phyloP scores from a whole-genome alignment of 2,888 invertebrate genomes.

The Melieria omissa region DNA sequence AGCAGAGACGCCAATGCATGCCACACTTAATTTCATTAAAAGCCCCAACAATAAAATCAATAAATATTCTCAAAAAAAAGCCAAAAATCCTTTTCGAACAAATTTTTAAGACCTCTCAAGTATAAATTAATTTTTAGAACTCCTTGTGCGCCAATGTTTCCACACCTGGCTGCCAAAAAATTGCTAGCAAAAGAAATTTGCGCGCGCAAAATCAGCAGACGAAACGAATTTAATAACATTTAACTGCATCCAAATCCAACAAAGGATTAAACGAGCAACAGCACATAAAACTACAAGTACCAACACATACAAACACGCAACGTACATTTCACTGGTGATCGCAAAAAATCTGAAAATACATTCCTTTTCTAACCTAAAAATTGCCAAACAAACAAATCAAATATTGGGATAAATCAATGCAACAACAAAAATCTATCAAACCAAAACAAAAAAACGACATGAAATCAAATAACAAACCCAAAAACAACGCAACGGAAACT shows the following conservation, averaged over 20 bases:
- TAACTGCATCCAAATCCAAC: not conserved
- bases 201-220: not conserved
- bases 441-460: not conserved
- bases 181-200: not conserved
- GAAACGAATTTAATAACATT: slow-evolving; percentile 5
- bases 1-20: too few relatives aligned
- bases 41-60: too few relatives aligned
- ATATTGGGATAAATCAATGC: not conserved
- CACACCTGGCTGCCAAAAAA: not conserved
- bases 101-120: too few relatives aligned
- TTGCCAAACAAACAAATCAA: not conserved
- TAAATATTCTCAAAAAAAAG: too few relatives aligned
- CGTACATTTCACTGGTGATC: not conserved
- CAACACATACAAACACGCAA: too few relatives aligned
- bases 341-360: slow-evolving; percentile 41
- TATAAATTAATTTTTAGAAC: not conserved
- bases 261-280: not conserved
- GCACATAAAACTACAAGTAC: not conserved
- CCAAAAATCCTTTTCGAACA: too few relatives aligned
- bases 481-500: not conserved
- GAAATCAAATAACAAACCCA: slow-evolving; percentile 5
- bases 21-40: too few relatives aligned
- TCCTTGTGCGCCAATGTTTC: slow-evolving; percentile 6
- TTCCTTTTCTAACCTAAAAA: slow-evolving; percentile 42
- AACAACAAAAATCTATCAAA: not conserved